A percentile compares a stretch with the other conserved stretches of the same genome.
Evolutionary conservation across 2,113 vertebrate species (phyloP).

Genomic region (Paedocypris sp.): DNA sequence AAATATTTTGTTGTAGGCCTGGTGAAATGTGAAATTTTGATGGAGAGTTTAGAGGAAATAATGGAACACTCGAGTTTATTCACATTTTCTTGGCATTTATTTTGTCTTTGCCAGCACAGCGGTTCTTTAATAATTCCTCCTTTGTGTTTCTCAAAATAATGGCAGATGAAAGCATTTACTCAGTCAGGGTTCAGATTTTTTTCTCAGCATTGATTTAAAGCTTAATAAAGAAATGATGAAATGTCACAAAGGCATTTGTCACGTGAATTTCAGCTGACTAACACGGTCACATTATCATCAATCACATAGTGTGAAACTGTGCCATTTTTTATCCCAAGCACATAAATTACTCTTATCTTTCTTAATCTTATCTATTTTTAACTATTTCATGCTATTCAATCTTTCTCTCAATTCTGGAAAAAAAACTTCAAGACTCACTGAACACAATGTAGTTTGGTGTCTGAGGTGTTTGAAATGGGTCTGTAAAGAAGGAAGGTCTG

Average conservation of each 20-base stretch:
- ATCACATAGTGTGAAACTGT: no score
- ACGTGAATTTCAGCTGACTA: background rate
- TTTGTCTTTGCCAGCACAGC: no score
- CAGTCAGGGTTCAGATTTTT: background rate
- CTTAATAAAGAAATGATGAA: background rate
- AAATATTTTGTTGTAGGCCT: no score
- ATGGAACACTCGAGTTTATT: no score
- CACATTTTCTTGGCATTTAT: no score
- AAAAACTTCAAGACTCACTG: background rate
- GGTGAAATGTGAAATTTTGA: no score
- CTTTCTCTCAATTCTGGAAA: background rate
- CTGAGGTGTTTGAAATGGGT: background rate
- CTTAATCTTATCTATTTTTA: background rate
- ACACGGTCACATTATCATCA: no score
- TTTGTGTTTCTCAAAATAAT: no score
- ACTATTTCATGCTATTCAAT: slow-evolving; percentile 6
- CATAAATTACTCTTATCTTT: slow-evolving; percentile 18
- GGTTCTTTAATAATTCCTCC: no score
- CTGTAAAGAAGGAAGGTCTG: background rate
- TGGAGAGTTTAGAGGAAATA: no score
- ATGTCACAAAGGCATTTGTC: background rate
- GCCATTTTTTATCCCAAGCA: background rate
- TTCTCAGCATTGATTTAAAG: background rate
- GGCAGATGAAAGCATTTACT: background rate
- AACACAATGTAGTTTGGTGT: background rate